These are phyloP conservation scores for Neosilurus hyrtlii DNA, from an alignment of 2,797 vertebrate genomes.

Conservation along the genomic window DNA sequence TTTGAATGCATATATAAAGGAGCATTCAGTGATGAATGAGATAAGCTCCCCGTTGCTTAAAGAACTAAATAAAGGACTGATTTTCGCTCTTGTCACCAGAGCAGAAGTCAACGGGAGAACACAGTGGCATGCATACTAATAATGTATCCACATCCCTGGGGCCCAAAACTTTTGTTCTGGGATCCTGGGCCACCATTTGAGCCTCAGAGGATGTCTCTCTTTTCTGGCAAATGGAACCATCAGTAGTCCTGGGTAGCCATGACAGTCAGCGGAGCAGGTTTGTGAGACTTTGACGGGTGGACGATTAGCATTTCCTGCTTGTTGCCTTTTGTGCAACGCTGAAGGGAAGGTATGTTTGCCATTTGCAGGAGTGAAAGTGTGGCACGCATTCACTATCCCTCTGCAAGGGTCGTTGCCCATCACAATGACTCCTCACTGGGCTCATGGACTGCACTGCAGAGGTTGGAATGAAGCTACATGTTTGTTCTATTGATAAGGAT, in stretches of 20 bases:
- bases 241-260: slow-evolving; percentile 39
- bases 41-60: slow-evolving; percentile 58
- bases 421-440: slow-evolving; percentile 47
- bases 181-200: slow-evolving; percentile 50
- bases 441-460: slow-evolving; percentile 37
- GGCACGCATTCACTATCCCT: slow-evolving; percentile 49
- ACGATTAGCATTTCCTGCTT: slow-evolving; percentile 55
- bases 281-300: slow-evolving; percentile 49
- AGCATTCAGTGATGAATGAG: slow-evolving; percentile 55
- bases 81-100: slow-evolving; percentile 54
- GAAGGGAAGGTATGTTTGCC: slow-evolving; percentile 56
- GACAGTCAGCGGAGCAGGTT: slow-evolving; percentile 50
- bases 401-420: slow-evolving; percentile 39
- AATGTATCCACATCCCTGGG: slow-evolving; percentile 51
- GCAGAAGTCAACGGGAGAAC: slow-evolving; percentile 60
- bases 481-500: slow-evolving; percentile 43
- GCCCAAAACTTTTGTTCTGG: slow-evolving; percentile 55
- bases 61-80: slow-evolving; percentile 46
- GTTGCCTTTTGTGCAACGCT: slow-evolving; percentile 45
- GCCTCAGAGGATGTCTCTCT: slow-evolving; percentile 50
- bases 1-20: slow-evolving; percentile 48
- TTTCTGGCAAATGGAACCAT: slow-evolving; percentile 51
- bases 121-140: slow-evolving; percentile 60
- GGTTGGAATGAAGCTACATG: slow-evolving; percentile 48
- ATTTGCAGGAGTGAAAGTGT: slow-evolving; percentile 51